Base-by-base conservation (phyloP, 2,113 vertebrate species). In the Cromileptes altivelis region DNA sequence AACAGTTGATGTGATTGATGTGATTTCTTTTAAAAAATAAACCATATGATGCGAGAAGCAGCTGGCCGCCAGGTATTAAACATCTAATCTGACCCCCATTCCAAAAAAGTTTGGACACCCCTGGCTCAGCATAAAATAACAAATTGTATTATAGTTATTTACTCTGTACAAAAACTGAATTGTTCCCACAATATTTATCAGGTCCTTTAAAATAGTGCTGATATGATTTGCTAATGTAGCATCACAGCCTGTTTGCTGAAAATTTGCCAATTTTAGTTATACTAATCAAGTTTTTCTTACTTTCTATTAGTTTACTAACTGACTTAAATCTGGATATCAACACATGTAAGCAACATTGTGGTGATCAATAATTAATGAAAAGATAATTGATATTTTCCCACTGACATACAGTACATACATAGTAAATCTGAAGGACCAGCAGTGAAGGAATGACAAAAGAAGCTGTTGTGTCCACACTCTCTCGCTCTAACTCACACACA, bases 381-480 rank as follows among this genome's bases (percentile, higher is more conserved):
- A 64, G 23, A 33, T 58, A 21, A 40, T 12, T 30, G 2, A 42
- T 42, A 5, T 55, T 61, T 21, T 37, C 5, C 5, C 12, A 53
- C 10, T 33, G 25, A 50, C 7, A 9, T 53, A 13, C 33, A 45
- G 8, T 55, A 6, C 19, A 50, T 47, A 6, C 19, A 50, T 7
- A 60, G 11, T 5, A 49, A 4, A 42, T 37, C 17, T 23, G 18
- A 45, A 33, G 13, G 4, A 37, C 33, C 4, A 30, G 23, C 45
- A 65, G 45, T 27, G 6, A 37, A 68, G 47, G 72, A 85, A 55
- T 61, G 47, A 57, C 30, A 71, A 47, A 15, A 55, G 25, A 71
- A 30, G n/a, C 53, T 49, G n/a, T 68, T 64, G 14, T 42, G 25
- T 65, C 12, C 1, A 2, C 11, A 2, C 3, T 50, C 30, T 23